Evolutionary conservation across 2,797 vertebrate species (phyloP), one percentile per base, ranked within the genome.

Genomic region (Taeniopygia guttata): DNA sequence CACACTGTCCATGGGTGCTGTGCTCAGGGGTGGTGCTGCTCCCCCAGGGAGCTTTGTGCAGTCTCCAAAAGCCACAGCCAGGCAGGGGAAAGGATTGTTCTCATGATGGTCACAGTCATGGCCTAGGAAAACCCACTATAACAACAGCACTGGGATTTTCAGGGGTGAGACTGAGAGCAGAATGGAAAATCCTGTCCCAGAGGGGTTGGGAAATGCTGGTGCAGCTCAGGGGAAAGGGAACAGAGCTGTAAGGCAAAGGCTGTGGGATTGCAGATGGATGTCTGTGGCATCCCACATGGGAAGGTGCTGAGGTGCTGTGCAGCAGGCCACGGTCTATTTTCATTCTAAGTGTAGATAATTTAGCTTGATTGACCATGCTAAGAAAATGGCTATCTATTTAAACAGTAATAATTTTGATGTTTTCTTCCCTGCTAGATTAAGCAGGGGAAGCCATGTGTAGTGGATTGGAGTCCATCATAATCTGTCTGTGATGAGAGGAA

Each of bases 381-480:
- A 85, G 84, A 80, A 93, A 93, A 89, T 46, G 52, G 43, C 49
- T 63, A 11, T 67, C 18, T 80, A 79, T 92, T 95, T 84, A 90
- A 95, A 46, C 49, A 93, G 88, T 70, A 81, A 80, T 89, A 70
- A 91, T 90, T 87, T 46, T 70, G 67, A 93, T 90, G 64, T 74
- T 90, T 94, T 84, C 4, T 69, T 93, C 9, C 8, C 56, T 89
- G 90, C 84, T 95, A 93, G 87, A 83, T 95, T 95, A 91, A 92
- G 60, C 78, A 89, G 87, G 40, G 62, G 64, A 92, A 91, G 34
- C 82, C 72, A 83, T 1, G 0, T 87, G 75, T 79, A 77, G 87
- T 89, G 60, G 46, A 93, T 95, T 89, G 0, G 11, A 56, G 75
- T 94, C 64, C 68, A 80, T 94, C 93, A 91, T 93, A 89, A 94